Percentiles rank a stretch among this genome's conserved stretches.
phyloP scores from a whole-genome alignment of 2,113 vertebrate genomes.

The Himantopus leucocephalus region DNA sequence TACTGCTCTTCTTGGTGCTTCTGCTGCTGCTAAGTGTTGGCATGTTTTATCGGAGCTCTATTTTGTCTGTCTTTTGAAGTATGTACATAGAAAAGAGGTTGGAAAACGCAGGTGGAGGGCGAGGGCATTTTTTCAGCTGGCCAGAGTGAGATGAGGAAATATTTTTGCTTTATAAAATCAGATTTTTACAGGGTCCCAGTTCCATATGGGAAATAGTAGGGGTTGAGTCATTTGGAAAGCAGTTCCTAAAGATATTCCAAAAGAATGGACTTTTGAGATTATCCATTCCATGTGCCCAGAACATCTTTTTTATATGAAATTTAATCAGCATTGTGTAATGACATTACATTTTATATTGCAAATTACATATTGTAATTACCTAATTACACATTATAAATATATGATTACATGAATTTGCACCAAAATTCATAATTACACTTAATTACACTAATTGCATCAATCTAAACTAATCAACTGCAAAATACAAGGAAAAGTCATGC shows the following conservation, averaged over 20 bases:
- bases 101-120: neutral
- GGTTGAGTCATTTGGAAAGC: conserved; percentile 5
- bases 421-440: conserved; percentile 74
- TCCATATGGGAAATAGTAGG: neutral
- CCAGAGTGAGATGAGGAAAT: neutral
- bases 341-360: conserved; percentile 56
- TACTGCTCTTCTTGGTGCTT: neutral
- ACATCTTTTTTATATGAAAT: conserved; percentile 26
- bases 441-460: conserved; percentile 72
- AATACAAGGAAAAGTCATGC: conserved; percentile 51
- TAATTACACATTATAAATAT: conserved; percentile 74
- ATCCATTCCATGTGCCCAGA: neutral
- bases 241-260: conserved; percentile 15
- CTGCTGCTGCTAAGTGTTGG: neutral
- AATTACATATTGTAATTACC: conserved; percentile 72
- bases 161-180: neutral
- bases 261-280: conserved; percentile 25
- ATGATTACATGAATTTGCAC: conserved; percentile 67
- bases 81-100: neutral
- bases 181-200: neutral
- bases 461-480: conserved; percentile 62
- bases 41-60: neutral
- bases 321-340: conserved; percentile 53
- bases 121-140: neutral
- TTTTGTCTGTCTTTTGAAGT: neutral